Conservation (phyloP, 2,113 vertebrate species). For the Loxodonta africana region DNA sequence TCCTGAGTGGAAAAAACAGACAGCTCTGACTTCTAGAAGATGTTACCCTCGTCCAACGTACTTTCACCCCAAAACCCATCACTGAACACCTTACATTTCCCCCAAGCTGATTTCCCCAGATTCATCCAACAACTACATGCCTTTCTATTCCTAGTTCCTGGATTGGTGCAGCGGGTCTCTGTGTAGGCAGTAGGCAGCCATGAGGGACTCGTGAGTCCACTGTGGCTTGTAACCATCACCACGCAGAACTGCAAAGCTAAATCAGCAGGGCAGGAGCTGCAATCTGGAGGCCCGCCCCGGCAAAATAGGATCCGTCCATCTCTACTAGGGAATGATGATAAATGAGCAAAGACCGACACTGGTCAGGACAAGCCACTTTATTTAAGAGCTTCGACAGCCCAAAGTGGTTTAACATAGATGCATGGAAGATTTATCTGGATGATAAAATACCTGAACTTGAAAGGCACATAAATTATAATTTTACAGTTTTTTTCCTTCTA, state of each 20-base stretch:
- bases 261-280: slow-evolving; percentile 24
- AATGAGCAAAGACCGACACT: slow-evolving; percentile 77
- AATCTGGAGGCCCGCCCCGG: slow-evolving; percentile 57
- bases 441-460: slow-evolving; percentile 81
- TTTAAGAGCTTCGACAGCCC: slow-evolving; percentile 78
- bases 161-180: not conserved
- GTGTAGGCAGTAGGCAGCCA: not conserved
- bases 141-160: not conserved
- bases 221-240: not conserved
- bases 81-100: not conserved
- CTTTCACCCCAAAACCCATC: not conserved
- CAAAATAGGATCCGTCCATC: slow-evolving; percentile 68
- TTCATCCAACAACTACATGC: not conserved
- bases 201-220: not conserved
- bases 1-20: not conserved
- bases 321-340: slow-evolving; percentile 67
- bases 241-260: not conserved
- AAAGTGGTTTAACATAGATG: slow-evolving; percentile 78
- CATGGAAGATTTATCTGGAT: slow-evolving; percentile 77
- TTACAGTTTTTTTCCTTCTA: slow-evolving; percentile 66
- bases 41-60: not conserved
- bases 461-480: slow-evolving; percentile 83
- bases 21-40: not conserved
- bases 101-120: not conserved
- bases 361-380: slow-evolving; percentile 81